Percentiles rank a stretch among this genome's conserved stretches.
These are phyloP conservation scores for Laticauda colubrina DNA, from an alignment of 2,113 vertebrate genomes.

Conservation along the genomic window DNA sequence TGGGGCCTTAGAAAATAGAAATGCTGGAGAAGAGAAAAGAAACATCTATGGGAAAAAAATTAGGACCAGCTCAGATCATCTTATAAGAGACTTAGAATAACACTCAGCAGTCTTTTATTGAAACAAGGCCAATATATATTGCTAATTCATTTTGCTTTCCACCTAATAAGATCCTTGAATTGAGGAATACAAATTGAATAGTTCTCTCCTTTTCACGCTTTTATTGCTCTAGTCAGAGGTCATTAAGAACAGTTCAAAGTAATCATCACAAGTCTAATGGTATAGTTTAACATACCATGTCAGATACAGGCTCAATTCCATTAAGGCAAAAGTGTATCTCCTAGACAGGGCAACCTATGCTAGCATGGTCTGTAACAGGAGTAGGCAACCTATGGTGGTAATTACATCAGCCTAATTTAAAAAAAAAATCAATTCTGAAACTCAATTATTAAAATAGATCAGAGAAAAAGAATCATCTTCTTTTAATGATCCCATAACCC, in stretches of 20 bases:
- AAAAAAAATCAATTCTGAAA: not conserved
- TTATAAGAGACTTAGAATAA: not conserved
- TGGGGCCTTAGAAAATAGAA: not conserved
- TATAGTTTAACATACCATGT: not conserved
- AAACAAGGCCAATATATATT: not conserved
- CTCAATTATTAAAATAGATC: not conserved
- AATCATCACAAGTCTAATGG: not conserved
- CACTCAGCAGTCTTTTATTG: not conserved
- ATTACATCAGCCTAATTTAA: not conserved
- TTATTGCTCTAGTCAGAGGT: not conserved
- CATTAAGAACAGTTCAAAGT: conserved; percentile 3
- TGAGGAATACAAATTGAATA: not conserved
- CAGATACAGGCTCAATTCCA: not conserved
- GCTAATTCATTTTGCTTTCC: not conserved
- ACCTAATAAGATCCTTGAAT: not conserved
- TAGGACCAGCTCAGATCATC: not conserved
- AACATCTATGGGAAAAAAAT: not conserved
- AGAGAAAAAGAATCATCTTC: not conserved
- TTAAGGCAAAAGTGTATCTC: not conserved
- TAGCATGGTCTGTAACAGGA: not conserved
- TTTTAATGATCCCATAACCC: too few relatives aligned
- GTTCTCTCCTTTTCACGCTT: not conserved
- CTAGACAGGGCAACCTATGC: not conserved
- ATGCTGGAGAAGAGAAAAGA: not conserved
- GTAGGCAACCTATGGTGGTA: not conserved